Conservation (phyloP, 2,888 invertebrate species). For the Anticlea derivata region DNA sequence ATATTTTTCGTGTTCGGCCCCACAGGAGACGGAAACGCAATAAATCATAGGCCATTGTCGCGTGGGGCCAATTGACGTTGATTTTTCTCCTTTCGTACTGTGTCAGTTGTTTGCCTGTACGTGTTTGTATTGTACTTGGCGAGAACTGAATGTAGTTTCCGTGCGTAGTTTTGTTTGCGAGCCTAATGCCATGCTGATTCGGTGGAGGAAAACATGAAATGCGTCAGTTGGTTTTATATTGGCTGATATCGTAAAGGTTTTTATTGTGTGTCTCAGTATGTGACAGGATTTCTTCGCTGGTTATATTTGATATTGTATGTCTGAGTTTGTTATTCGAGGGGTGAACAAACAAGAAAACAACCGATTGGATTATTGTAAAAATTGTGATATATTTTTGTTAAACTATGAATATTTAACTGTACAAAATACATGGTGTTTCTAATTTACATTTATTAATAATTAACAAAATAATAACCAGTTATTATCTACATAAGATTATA, state of each 20-base stretch:
- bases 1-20: conserved; percentile 45
- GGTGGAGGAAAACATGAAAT: conserved; percentile 27
- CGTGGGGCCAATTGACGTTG: conserved; percentile 66
- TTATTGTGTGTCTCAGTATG: conserved; percentile 12
- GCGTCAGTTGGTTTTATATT: conserved; percentile 23
- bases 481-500: conserved; percentile 50
- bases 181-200: conserved; percentile 29
- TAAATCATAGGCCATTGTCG: conserved; percentile 74
- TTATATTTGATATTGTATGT: conserved; percentile 4
- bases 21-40: conserved; percentile 58
- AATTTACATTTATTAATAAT: conserved; percentile 80
- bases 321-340: background rate
- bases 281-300: conserved; percentile 11
- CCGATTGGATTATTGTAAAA: conserved; percentile 71
- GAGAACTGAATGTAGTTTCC: conserved; percentile 21
- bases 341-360: conserved; percentile 50
- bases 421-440: conserved; percentile 81
- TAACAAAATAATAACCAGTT: conserved; percentile 72
- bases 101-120: conserved; percentile 40
- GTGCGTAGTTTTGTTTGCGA: conserved; percentile 26
- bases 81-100: conserved; percentile 56
- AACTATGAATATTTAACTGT: conserved; percentile 84
- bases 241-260: conserved; percentile 22
- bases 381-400: conserved; percentile 84
- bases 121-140: conserved; percentile 32